Conservation (phyloP, 2,113 vertebrate species). For the Gyps fulvus region DNA sequence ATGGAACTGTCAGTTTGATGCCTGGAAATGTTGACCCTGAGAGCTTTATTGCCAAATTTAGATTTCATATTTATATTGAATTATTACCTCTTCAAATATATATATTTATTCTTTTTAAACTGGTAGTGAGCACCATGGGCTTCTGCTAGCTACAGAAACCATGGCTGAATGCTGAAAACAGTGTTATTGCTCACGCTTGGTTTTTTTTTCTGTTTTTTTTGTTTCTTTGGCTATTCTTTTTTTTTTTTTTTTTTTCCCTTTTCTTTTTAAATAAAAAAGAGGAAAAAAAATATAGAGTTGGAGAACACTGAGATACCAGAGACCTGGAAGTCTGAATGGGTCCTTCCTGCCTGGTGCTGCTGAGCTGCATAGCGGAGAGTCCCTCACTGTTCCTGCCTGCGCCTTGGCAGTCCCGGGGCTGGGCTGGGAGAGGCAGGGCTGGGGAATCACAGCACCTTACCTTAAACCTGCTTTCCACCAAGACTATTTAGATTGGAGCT, state of each 20-base stretch:
- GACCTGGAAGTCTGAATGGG: not conserved
- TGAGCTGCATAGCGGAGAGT: not conserved
- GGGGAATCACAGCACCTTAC: not conserved
- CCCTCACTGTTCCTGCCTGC: not conserved
- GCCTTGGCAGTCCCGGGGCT: not conserved
- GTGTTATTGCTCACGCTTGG: not conserved
- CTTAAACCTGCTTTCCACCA: not conserved
- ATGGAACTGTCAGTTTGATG: conserved; percentile 54
- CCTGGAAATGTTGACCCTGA: conserved; percentile 1
- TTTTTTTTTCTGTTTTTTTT: not conserved
- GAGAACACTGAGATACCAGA: not conserved
- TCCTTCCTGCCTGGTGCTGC: not conserved
- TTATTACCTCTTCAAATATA: conserved; percentile 4
- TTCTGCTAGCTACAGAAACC: not conserved
- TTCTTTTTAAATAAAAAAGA: too few species aligned
- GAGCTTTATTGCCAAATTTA: conserved; percentile 36
- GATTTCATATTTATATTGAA: conserved; percentile 35
- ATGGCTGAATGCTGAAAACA: not conserved
- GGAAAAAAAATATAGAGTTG: not conserved
- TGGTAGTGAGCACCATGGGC: not conserved
- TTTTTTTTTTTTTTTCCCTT: not conserved
- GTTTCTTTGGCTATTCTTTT: not conserved
- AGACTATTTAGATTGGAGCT: not conserved
- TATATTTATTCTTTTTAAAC: not conserved
- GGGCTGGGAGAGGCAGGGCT: not conserved